Evolutionary conservation across 1,140 invertebrate species (phyloP), one percentile per base, ranked within the genome.

Genomic region (Octopus sinensis): DNA sequence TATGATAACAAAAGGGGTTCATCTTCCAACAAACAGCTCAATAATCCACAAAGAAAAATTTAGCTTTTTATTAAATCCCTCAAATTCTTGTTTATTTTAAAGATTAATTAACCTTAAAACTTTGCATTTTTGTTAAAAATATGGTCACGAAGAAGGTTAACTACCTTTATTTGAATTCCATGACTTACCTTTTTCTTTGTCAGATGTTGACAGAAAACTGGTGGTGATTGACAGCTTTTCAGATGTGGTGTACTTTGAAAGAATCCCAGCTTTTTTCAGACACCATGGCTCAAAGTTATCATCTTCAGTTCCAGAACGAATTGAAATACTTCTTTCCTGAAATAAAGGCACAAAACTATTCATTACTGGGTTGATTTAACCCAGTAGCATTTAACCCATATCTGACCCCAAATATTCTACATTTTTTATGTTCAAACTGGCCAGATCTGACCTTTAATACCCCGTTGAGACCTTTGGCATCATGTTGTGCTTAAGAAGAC

Each of bases 151-250:
- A 68, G n/a, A 68, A 68, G 12, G 12, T 68, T 68, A 68, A 68
- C 1, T 68, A 3, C 62, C 12, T 68, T 68, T 68, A 68, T 13
- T 13, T 68, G 62, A n/a, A 13, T n/a, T 68, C 12, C 12, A 68
- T 68, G 62, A 13, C 80, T 78, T 85, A 96, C 95, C 93, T 93
- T 95, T 95, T 90, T 96, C 95, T 82, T 89, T 89, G 79, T 90
- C 88, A 78, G 83, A 93, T 73, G 94, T 94, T 76, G 94, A 93
- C 54, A 96, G 90, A 89, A 96, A 97, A 90, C 95, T 97, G 52
- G 96, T 96, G 9, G 95, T 93, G 84, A 97, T 96, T 6, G 95
- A 95, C 76, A 97, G 90, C 89, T 96, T 97, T 90, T 97, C 96
- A 53, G 95, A 95, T 78, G 96, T 98, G 68, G 96, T 97, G 86